Evolutionary conservation across 2,888 invertebrate species (phyloP).

Genomic region (Brenthis hecate): DNA sequence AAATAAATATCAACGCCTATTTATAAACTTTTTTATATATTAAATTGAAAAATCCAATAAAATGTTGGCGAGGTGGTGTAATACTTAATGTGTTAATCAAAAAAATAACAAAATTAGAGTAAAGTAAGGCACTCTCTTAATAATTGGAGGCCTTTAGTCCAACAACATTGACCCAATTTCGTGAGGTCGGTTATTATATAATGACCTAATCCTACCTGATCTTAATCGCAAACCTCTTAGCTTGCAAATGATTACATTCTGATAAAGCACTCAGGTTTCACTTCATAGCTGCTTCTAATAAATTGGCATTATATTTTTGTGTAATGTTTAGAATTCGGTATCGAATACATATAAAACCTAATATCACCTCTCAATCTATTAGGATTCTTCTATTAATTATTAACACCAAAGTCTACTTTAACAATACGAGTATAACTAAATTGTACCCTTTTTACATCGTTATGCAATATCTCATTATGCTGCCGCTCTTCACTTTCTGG

Average conservation of each 20-base stretch:
- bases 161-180: slow-evolving; percentile 18
- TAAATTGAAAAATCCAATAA: background rate
- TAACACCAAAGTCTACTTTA: no score
- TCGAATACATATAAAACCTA: no score
- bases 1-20: no score
- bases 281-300: background rate
- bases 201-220: slow-evolving; percentile 21
- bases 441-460: no score
- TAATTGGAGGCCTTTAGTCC: slow-evolving; percentile 13
- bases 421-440: no score
- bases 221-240: slow-evolving; percentile 12
- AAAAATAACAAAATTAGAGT: slow-evolving; percentile 1
- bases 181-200: slow-evolving; percentile 19
- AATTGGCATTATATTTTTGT: background rate
- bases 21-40: no score
- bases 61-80: background rate
- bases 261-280: background rate
- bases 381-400: no score
- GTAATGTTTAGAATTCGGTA: no score
- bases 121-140: background rate
- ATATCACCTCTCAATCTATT: no score
- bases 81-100: background rate
- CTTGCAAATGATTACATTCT: slow-evolving; percentile 9
- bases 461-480: no score
- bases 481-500: no score